Conservation (phyloP, 2,797 vertebrate genomes). For the Diceros bicornis region DNA sequence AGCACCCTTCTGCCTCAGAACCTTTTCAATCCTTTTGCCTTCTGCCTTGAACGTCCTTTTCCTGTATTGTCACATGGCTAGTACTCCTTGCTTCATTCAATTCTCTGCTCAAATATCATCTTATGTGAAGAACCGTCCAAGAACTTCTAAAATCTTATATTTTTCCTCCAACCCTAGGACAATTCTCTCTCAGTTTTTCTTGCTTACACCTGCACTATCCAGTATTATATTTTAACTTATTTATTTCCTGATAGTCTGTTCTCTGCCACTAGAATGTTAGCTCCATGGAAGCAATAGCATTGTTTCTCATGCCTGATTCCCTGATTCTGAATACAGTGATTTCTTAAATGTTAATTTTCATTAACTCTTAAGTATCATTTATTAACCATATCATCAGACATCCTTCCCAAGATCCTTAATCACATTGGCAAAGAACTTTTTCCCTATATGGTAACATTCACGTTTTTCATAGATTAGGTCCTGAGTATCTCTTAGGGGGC, state of each 20-base stretch:
- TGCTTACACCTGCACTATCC: background rate
- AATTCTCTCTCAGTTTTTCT: background rate
- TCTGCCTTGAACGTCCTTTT: background rate
- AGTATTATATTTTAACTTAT: background rate
- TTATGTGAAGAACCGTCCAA: fast-evolving
- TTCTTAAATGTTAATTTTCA: background rate
- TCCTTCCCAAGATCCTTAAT: background rate
- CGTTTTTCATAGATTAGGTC: background rate
- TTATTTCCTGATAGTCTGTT: background rate
- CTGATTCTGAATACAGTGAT: background rate
- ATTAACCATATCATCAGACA: background rate
- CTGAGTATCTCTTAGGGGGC: background rate
- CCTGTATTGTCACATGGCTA: background rate
- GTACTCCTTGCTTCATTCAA: background rate
- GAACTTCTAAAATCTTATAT: background rate
- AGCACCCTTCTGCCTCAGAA: background rate
- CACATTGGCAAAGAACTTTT: background rate
- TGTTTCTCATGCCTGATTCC: background rate
- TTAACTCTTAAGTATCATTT: background rate
- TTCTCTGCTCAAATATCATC: background rate
- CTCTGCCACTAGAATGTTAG: background rate
- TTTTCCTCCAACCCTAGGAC: background rate
- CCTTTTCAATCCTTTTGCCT: background rate
- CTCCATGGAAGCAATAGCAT: background rate
- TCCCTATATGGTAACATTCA: background rate